phyloP scores from a whole-genome alignment of 1,140 invertebrate genomes.

The Lepidostoma basale region DNA sequence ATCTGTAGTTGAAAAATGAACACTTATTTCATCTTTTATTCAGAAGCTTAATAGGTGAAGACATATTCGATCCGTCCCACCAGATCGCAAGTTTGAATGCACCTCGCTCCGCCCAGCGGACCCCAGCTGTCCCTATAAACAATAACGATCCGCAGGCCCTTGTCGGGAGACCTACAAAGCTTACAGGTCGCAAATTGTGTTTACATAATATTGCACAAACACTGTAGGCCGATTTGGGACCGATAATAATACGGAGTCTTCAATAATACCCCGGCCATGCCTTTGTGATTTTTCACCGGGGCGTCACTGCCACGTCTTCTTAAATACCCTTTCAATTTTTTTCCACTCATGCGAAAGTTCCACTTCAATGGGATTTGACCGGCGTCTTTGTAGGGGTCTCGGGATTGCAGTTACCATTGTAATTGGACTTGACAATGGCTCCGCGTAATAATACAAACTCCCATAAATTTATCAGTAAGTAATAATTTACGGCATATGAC shows the following conservation, averaged over 20 bases:
- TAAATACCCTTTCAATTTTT: conserved; percentile 17
- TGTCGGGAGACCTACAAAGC: not conserved
- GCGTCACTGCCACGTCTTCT: not conserved
- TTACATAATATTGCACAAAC: conserved; percentile 43
- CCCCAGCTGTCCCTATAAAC: conserved; percentile 12
- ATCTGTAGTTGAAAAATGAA: too few species aligned
- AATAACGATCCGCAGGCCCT: not conserved
- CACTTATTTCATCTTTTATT: not conserved
- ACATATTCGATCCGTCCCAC: too few species aligned
- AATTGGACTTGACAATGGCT: too few species aligned
- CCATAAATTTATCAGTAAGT: too few species aligned
- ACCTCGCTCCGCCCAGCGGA: not conserved
- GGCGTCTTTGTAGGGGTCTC: not conserved
- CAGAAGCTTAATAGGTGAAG: too few species aligned
- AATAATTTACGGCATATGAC: too few species aligned
- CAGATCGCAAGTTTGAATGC: too few species aligned
- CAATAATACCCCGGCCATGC: conserved; percentile 5
- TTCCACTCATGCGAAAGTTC: conserved; percentile 5
- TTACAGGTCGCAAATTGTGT: conserved; percentile 39
- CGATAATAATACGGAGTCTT: conserved; percentile 29
- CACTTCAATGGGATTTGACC: not conserved
- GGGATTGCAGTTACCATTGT: not conserved
- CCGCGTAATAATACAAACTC: too few species aligned
- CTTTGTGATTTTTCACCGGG: conserved; percentile 32
- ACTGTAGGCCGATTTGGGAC: conserved; percentile 28